These are phyloP conservation scores for Elysia chlorotica DNA, from an alignment of 1,140 invertebrate species.

Conservation along the genomic window DNA sequence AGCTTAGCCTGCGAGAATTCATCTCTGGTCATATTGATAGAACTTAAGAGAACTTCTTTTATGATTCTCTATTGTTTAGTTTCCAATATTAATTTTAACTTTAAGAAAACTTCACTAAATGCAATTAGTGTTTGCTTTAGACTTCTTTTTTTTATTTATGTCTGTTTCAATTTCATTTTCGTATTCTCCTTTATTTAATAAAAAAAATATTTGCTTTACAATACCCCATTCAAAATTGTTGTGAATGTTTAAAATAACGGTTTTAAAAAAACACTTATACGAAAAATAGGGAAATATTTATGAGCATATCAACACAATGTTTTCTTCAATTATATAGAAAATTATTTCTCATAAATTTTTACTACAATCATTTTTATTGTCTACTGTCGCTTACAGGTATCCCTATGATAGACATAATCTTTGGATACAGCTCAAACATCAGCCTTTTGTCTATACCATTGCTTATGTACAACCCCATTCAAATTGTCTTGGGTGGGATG, in stretches of 20 bases:
- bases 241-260: background rate
- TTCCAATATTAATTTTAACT: no score
- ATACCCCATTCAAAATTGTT: no score
- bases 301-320: background rate
- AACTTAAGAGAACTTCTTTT: background rate
- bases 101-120: no score
- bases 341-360: background rate
- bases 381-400: slow-evolving; percentile 63
- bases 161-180: no score
- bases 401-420: slow-evolving; percentile 68
- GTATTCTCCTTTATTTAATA: no score
- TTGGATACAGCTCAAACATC: slow-evolving; percentile 65
- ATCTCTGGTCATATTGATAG: background rate
- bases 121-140: no score
- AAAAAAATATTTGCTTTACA: background rate
- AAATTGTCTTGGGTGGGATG: slow-evolving; percentile 67
- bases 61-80: no score
- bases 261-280: background rate
- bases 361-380: background rate
- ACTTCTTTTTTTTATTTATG: no score
- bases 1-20: no score
- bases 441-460: slow-evolving; percentile 67
- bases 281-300: background rate
- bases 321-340: background rate
- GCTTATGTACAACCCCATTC: slow-evolving; percentile 68